Conservation (phyloP, 1,140 invertebrate genomes). For the Drosophila saltans region DNA sequence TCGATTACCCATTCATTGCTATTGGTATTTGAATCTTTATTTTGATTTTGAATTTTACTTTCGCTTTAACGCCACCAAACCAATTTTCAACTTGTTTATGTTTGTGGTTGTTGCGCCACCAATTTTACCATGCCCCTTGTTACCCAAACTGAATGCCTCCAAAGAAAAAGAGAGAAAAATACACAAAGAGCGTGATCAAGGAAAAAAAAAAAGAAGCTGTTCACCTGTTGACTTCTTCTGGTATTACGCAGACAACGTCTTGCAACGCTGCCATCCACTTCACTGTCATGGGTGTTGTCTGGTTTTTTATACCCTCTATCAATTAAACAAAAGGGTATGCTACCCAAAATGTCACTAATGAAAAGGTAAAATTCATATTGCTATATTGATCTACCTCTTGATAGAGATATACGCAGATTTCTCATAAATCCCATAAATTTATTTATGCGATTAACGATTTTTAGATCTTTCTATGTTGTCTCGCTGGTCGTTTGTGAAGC, state of each 20-base stretch:
- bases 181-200: slow-evolving; percentile 5
- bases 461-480: too few relatives aligned
- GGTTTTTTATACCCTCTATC: slow-evolving; percentile 27
- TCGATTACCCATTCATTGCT: background rate
- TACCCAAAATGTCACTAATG: too few relatives aligned
- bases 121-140: slow-evolving; percentile 6
- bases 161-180: background rate
- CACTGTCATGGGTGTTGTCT: slow-evolving; percentile 68
- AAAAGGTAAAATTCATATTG: too few relatives aligned
- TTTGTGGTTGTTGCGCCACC: slow-evolving; percentile 15
- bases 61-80: slow-evolving; percentile 53
- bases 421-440: too few relatives aligned
- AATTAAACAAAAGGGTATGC: background rate
- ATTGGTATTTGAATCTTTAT: slow-evolving; percentile 56
- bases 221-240: slow-evolving; percentile 79
- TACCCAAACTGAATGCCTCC: background rate
- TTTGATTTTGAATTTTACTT: slow-evolving; percentile 68
- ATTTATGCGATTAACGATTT: too few relatives aligned
- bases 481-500: background rate
- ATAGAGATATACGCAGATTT: too few relatives aligned
- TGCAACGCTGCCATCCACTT: slow-evolving; percentile 30
- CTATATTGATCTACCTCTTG: too few relatives aligned
- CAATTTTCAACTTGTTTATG: slow-evolving; percentile 8
- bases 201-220: slow-evolving; percentile 47
- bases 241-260: slow-evolving; percentile 66